These are phyloP conservation scores for Molorchus minor DNA, from an alignment of 2,888 invertebrate species.

Conservation along the genomic window DNA sequence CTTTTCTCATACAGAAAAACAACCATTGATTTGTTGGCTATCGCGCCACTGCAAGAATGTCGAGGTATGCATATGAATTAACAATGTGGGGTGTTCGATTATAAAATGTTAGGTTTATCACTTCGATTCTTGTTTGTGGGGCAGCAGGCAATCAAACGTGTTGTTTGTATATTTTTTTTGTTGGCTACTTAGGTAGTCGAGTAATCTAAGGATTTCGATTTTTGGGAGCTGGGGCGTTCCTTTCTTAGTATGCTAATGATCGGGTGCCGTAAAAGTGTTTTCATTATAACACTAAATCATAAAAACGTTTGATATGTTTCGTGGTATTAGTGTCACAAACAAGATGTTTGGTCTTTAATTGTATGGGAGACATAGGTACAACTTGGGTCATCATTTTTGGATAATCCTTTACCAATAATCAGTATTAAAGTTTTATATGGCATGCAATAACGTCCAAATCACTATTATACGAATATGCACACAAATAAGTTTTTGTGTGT, in stretches of 20 bases:
- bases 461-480: too few relatives aligned
- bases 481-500: too few relatives aligned
- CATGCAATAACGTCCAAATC: too few relatives aligned
- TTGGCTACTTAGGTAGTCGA: slow-evolving; percentile 47
- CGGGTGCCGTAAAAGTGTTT: not conserved
- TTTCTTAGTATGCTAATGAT: slow-evolving; percentile 15
- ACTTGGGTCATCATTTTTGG: too few relatives aligned
- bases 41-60: slow-evolving; percentile 45
- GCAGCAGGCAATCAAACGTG: slow-evolving; percentile 45
- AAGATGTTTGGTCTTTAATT: too few relatives aligned
- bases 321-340: not conserved
- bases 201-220: not conserved
- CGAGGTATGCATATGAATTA: slow-evolving; percentile 34
- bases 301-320: not conserved
- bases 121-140: slow-evolving; percentile 46
- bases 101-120: slow-evolving; percentile 50
- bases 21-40: slow-evolving; percentile 60
- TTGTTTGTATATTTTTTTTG: slow-evolving; percentile 45
- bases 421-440: too few relatives aligned
- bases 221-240: slow-evolving; percentile 1
- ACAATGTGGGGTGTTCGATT: slow-evolving; percentile 46
- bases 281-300: not conserved
- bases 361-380: too few relatives aligned
- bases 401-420: too few relatives aligned
- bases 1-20: slow-evolving; percentile 53